Evolutionary conservation across 2,888 invertebrate genomes (phyloP), one percentile per base, ranked within the genome.

Genomic region (Hypercompe scribonia): DNA sequence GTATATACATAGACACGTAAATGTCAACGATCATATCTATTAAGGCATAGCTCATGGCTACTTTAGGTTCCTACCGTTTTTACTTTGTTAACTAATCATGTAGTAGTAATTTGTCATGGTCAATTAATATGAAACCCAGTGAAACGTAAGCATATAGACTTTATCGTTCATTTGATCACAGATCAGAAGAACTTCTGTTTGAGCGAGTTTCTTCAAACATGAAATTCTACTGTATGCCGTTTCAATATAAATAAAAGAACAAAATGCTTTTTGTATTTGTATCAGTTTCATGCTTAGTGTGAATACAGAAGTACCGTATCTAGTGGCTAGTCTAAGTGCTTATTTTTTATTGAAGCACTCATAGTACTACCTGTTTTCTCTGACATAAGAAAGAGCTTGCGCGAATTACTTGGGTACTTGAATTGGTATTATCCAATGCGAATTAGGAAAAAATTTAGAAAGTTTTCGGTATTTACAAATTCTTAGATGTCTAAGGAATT

Each of bases 331-430:
- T 58, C 11, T 58, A 15, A 11, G 36, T 65, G 39, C 63, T 65
- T 65, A 65, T 39, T 65, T 42, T 65, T 65, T 42, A 65, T 65
- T 65, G 39, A 65, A 65, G n/a, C 42, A 65, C 36, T 33, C 18
- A 33, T 3, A 64, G 34, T 24, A 18, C 33, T 64, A 8, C 24
- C 34, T 34, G 34, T 64, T 63, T 63, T 64, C 33, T 64, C 34
- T 24, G 24, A 64, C 64, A 58, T 31, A 34, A 64, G 64, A 64
- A 64, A 13, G 31, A 34, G 64, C 64, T 58, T 34, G 34, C 21
- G 18, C 63, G 24, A 34, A 64, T 72, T 76, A 70, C 28, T 70
- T 70, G n/a, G 33, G 31, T 71, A 50, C 71, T n/a, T n/a, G n/a
- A n/a, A 18, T 3, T 2, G 15, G 18, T 46, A 8, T 46, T 24